Percentiles rank a stretch among this genome's conserved stretches.
phyloP scores from a whole-genome alignment of 2,888 invertebrate genomes.

The Flexamia atlantica region DNA sequence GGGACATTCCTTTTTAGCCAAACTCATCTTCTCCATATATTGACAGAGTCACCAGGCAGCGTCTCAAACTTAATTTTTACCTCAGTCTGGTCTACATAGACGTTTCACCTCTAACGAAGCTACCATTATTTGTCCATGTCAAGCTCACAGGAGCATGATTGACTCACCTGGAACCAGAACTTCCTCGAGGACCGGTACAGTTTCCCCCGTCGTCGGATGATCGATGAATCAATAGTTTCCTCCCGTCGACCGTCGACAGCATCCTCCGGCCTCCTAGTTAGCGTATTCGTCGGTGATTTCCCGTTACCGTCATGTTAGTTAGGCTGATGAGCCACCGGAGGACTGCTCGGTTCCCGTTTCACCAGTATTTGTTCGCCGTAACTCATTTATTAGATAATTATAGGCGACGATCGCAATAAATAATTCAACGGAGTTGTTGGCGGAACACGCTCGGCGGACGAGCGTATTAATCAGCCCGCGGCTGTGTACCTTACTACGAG shows the following conservation, averaged over 20 bases:
- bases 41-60: no score
- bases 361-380: constrained; percentile 46
- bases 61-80: no score
- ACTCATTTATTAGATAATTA: constrained; percentile 59
- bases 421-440: constrained; percentile 51
- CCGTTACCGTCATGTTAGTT: constrained; percentile 33
- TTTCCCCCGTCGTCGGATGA: no score
- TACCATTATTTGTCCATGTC: no score
- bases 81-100: no score
- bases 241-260: constrained; percentile 12
- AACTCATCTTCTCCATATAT: no score
- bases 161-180: no score
- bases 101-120: no score
- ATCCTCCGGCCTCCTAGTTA: constrained; percentile 29
- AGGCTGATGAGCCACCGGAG: neutral
- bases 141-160: no score
- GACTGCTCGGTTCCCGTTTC: constrained; percentile 25
- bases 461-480: constrained; percentile 6
- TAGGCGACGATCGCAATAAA: constrained; percentile 55
- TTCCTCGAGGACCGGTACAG: no score
- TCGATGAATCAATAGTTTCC: neutral
- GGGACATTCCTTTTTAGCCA: no score
- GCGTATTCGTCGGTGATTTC: neutral
- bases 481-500: constrained; percentile 49
- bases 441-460: constrained; percentile 19